Conservation (phyloP, 1,140 invertebrate genomes). For the Penaeus japonicus region DNA sequence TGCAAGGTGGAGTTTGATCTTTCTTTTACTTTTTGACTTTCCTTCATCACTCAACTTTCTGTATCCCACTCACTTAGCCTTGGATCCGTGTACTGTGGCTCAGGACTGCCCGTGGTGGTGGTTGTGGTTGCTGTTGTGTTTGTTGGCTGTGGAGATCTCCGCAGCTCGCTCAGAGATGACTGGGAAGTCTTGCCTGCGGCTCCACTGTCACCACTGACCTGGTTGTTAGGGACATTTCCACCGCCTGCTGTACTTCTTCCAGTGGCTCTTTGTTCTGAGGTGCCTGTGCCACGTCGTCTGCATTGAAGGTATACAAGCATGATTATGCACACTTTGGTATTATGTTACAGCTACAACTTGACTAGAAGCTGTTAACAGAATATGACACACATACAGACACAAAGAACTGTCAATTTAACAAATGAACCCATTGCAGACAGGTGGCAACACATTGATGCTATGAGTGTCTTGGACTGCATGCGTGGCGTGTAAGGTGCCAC, state of each 20-base stretch:
- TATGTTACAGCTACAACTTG: too few relatives aligned
- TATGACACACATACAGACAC: too few relatives aligned
- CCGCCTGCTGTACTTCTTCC: too few relatives aligned
- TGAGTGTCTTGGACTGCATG: too few relatives aligned
- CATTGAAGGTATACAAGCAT: background rate
- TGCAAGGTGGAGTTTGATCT: too few relatives aligned
- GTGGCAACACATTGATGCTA: too few relatives aligned
- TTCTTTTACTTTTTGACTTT: background rate
- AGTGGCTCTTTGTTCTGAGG: too few relatives aligned
- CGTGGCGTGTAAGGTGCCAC: too few relatives aligned
- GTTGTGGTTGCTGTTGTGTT: slow-evolving; percentile 40
- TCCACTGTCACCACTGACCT: background rate
- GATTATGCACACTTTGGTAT: background rate
- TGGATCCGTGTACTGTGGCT: slow-evolving; percentile 47
- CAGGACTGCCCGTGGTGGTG: slow-evolving; percentile 43
- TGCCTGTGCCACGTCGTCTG: too few relatives aligned
- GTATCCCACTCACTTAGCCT: slow-evolving; percentile 27
- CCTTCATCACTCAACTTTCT: background rate
- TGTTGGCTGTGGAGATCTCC: slow-evolving; percentile 43
- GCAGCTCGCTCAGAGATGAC: slow-evolving; percentile 37
- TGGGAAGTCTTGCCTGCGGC: slow-evolving; percentile 28
- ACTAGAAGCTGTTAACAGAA: background rate
- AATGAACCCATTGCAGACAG: too few relatives aligned
- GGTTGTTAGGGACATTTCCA: slow-evolving; percentile 30
- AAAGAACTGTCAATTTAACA: too few relatives aligned